Base-by-base conservation (phyloP, 2,888 invertebrate genomes). In the Lasius fuliginosus region DNA sequence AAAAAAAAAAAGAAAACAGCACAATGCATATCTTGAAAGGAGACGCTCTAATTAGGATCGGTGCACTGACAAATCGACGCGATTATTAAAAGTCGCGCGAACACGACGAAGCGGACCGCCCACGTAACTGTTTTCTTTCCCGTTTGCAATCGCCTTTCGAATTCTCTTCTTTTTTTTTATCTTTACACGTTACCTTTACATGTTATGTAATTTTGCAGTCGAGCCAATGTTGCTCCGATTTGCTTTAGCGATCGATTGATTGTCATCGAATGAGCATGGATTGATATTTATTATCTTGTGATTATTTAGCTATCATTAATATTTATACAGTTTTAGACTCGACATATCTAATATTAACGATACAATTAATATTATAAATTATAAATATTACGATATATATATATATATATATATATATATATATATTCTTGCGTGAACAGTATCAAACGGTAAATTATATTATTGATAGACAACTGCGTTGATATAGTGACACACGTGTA, bases 81-180 rank as follows among this genome's bases (percentile, higher is more conserved):
- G 92, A 92, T 93, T 92, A 92, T 91, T 92, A 92, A 92, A 91
- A 93, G 91, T 92, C 92, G 91, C 87, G 91, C 90, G 89, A 85
- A 89, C 87, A 88, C 85, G 82, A 91, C 92, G 91, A 90, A 89
- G 93, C 88, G 90, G 89, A 84, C 88, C 92, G 92, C 93, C 93
- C 88, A 93, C 93, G 77, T 86, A 67, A 82, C 82, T 85, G 85
- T 83, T 87, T 71, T 84, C 83, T 76, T 84, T 85, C 71, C 33
- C 76, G 56, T 73, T 88, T 79, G 76, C 67, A 74, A 69, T 81
- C 85, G 30, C 84, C 77, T 76, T 77, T 81, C 82, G 74, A 81
- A 74, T 81, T 60, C 46, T 81, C 60, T n/a, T 60, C 18, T 53
- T 69, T 69, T 64, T 64, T 68, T 74, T 82, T 56, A 68, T 42